Evolutionary conservation across 1,140 invertebrate species (phyloP).

Genomic region (Drosophila hydei): DNA sequence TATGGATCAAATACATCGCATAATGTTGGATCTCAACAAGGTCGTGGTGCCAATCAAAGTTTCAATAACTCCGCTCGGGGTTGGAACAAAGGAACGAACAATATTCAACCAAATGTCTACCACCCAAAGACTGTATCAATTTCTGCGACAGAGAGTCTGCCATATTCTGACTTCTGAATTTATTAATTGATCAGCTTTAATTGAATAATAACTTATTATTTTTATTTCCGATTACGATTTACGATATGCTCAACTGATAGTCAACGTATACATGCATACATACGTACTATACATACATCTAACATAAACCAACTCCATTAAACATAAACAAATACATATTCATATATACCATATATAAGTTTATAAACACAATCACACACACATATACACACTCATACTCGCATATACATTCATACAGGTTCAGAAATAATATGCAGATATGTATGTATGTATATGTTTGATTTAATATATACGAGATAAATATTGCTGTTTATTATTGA

Average conservation of each 20-base stretch:
- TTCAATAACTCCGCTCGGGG: conserved; percentile 93
- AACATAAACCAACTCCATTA: too few relatives aligned
- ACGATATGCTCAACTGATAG: conserved; percentile 39
- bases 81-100: conserved; percentile 84
- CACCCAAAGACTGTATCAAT: not conserved
- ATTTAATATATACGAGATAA: not conserved
- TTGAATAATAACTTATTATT: conserved; percentile 4
- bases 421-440: conserved; percentile 14
- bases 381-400: too few relatives aligned
- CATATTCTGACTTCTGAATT: conserved; percentile 69
- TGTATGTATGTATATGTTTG: conserved; percentile 8
- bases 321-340: not conserved
- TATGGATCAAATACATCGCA: conserved; percentile 1
- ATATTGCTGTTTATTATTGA: conserved; percentile 20
- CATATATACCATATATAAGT: not conserved
- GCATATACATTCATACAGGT: too few relatives aligned
- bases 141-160: conserved; percentile 29
- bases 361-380: too few relatives aligned
- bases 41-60: conserved; percentile 84
- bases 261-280: not conserved
- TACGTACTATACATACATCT: conserved; percentile 5
- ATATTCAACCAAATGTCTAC: conserved; percentile 1
- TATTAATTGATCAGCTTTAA: not conserved
- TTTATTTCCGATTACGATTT: conserved; percentile 39
- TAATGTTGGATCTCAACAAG: not conserved